Percentiles rank a stretch among this genome's conserved stretches.
These are phyloP conservation scores for Craseonycteris thonglongyai DNA, from an alignment of 2,113 vertebrate species.

Conservation along the genomic window DNA sequence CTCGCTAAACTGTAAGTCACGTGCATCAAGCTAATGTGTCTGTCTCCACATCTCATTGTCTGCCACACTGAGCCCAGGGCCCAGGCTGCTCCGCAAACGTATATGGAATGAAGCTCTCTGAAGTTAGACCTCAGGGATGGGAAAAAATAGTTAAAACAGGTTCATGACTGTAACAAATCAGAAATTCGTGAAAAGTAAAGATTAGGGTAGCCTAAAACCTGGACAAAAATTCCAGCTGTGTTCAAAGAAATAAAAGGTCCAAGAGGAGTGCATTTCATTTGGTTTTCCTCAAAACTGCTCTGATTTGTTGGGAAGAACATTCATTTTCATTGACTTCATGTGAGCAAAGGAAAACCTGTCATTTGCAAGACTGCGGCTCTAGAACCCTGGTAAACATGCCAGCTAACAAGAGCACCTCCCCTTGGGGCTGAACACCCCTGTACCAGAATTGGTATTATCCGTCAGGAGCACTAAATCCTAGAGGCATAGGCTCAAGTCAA, in stretches of 20 bases:
- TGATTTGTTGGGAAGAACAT: not conserved
- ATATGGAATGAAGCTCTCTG: not conserved
- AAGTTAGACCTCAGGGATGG: not conserved
- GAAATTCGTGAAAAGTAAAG: slow-evolving; percentile 7
- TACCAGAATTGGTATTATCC: not conserved
- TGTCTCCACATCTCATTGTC: not conserved
- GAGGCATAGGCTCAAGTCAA: not conserved
- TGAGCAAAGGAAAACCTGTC: not conserved
- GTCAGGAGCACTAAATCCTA: not conserved
- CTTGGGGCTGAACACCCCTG: not conserved
- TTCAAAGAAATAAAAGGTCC: slow-evolving; percentile 11
- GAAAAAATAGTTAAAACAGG: not conserved
- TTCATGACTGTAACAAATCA: not conserved
- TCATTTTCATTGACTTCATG: not conserved
- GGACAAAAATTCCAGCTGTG: not conserved
- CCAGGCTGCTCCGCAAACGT: not conserved
- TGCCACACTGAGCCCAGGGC: not conserved
- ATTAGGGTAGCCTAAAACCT: not conserved
- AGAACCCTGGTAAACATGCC: not conserved
- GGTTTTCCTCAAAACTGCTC: not conserved
- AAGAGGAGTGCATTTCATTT: not conserved
- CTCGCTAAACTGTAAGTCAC: not conserved
- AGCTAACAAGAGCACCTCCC: not conserved
- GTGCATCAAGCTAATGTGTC: not conserved
- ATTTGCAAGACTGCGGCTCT: not conserved